Conservation (phyloP, 2,797 vertebrate species). For the Tokudaia muenninki region DNA sequence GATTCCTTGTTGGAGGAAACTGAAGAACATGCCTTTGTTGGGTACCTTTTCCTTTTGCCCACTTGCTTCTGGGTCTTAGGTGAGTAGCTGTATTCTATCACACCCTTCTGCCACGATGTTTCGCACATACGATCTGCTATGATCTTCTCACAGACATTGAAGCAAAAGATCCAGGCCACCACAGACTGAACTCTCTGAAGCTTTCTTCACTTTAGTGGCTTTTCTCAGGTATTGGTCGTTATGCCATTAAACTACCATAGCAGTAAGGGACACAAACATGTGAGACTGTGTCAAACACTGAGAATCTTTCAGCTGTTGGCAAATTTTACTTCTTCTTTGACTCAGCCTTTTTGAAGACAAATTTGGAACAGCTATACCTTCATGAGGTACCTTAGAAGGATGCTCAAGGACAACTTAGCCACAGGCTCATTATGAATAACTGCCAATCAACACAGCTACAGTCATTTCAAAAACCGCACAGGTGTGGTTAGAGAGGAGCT, state of each 20-base stretch:
- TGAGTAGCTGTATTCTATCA: background rate
- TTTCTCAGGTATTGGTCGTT: too few relatives aligned
- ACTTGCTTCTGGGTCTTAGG: background rate
- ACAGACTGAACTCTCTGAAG: background rate
- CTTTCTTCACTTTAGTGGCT: background rate
- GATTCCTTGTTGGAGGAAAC: background rate
- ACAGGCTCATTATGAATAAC: background rate
- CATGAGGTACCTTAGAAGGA: background rate
- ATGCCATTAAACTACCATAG: background rate
- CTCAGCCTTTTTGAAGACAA: background rate
- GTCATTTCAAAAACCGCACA: background rate
- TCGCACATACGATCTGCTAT: too few relatives aligned
- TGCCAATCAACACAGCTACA: background rate
- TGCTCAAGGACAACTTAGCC: background rate
- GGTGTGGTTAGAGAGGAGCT: background rate
- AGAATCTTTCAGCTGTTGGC: background rate
- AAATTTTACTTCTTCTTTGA: background rate
- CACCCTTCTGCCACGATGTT: background rate
- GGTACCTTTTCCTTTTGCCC: background rate
- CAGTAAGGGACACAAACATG: background rate
- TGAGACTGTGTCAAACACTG: background rate
- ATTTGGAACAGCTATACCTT: too few relatives aligned
- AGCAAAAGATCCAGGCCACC: background rate
- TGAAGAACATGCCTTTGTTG: background rate
- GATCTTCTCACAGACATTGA: background rate